Evolutionary conservation across 2,797 vertebrate genomes (phyloP), one percentile per base, ranked within the genome.

Genomic region (Dendrocincla tyrannina): DNA sequence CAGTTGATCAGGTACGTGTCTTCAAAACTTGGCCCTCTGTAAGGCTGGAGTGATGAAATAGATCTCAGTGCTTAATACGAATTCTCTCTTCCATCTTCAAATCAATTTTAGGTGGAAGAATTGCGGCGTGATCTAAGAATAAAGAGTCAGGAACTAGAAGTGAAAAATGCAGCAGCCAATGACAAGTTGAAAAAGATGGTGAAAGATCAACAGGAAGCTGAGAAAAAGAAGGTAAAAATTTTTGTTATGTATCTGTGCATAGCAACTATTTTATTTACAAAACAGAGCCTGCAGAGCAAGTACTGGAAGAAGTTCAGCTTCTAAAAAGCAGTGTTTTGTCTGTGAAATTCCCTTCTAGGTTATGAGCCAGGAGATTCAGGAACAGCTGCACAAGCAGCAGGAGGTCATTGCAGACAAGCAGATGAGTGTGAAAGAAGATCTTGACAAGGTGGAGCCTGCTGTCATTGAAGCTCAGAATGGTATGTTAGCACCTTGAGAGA

Each of bases 111-210:
- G 99, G 99, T 99, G 58, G 99, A 99, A 96, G 99, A 99, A 96
- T 97, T 99, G 84, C 98, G 99, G 11, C 98, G 99, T 12, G 99
- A 99, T 95, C 94, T 99, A 83, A 98, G 99, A 95, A 99, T 99
- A 95, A 99, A 99, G 98, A 99, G 99, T 95, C 99, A 99, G 85
- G 99, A 99, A 96, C 96, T 99, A 91, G 99, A 99, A 96, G 98
- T 99, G 18, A 99, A 99, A 97, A 99, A 99, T 5, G 99, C 99
- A 5, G 99, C 99, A 7, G 99, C 99, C 91, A 99, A 99, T 15
- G 99, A 99, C 98, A 99, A 99, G 96, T 97, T 99, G 96, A 99
- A 99, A 97, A 99, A 99, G 98, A 99, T 99, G 99, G 99, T 99
- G 78, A 99, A 99, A 96, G 99, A 99, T 97, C 99, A 99, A 70